Base-by-base conservation (phyloP, 2,113 vertebrate genomes). In the Lophura nycthemera region DNA sequence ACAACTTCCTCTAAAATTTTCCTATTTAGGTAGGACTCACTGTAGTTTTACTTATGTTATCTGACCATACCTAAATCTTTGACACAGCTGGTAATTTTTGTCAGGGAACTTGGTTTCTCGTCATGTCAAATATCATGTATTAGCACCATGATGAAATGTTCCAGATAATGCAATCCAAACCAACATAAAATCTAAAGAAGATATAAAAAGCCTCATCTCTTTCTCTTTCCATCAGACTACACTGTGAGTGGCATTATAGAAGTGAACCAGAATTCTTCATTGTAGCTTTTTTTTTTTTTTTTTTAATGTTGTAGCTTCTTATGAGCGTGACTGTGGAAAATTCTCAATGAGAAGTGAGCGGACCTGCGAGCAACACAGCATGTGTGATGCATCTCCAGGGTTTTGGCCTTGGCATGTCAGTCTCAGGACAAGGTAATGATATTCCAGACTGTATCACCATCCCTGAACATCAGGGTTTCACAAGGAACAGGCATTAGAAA, bases 321-420 rank as follows among this genome's bases (percentile, higher is more conserved):
- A 89, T 59, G 71, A 96, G 7, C 80, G 96, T 42, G 96, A 97
- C 3, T 99, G 99, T 59, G 99, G 99, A 56, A 97, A 97, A 56
- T 98, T 98, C 8, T 48, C 74, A 36, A 10, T 5, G 36, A 71
- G 52, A 72, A 84, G 24, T 57, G 97, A 73, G 98, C 98, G 2
- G 97, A 90, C 85, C 97, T 98, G 42, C 99, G 99, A 64, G 97
- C 98, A 16, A 98, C 98, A 59, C 96, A 98, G n/a, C 94, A 99
- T 32, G 47, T 99, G 99, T 29, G 85, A 97, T 14, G 97, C 99
- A 21, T 94, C 95, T 63, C 48, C 98, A 7, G 92, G 99, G 79
- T 99, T 98, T 11, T 99, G 99, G 99, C 99, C 99, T 45, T 99
- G 99, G 99, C 99, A 99, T 27, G 80, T 99, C 97, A 99, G 99